Evolutionary conservation across 1,140 invertebrate species (phyloP).

Genomic region (Hycleus phaleratus): DNA sequence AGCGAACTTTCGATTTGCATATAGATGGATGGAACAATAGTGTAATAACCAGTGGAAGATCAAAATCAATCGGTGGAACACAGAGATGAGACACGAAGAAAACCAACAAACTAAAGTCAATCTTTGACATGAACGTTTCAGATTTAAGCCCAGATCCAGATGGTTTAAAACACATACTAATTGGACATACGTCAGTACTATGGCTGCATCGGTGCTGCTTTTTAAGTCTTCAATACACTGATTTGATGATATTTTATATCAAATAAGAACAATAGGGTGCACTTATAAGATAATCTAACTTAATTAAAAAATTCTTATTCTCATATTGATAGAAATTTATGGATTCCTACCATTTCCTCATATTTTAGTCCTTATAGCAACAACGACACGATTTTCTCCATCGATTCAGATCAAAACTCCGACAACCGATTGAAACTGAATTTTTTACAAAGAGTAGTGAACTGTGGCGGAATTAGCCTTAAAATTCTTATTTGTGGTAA

Average conservation of each 20-base stretch:
- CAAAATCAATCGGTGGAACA: slow-evolving; percentile 28
- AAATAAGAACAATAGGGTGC: slow-evolving; percentile 1
- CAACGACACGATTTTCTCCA: no score
- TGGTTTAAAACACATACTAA: slow-evolving; percentile 33
- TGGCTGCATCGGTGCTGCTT: slow-evolving; percentile 12
- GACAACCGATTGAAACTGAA: no score
- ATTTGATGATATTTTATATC: slow-evolving; percentile 11
- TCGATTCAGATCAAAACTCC: no score
- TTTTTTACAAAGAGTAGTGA: no score
- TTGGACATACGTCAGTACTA: slow-evolving; percentile 29
- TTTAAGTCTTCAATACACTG: slow-evolving; percentile 11
- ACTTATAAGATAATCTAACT: no score
- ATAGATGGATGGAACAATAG: slow-evolving; percentile 32
- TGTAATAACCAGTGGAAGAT: slow-evolving; percentile 31
- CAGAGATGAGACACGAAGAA: slow-evolving; percentile 9
- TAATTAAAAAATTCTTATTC: no score
- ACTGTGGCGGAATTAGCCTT: no score
- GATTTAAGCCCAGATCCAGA: slow-evolving; percentile 30
- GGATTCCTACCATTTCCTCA: no score
- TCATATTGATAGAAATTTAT: no score
- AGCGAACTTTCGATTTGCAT: slow-evolving; percentile 22
- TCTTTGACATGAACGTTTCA: slow-evolving; percentile 24
- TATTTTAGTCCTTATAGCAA: no score
- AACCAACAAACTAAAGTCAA: slow-evolving; percentile 20
- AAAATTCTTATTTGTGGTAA: no score